phyloP scores from a whole-genome alignment of 1,140 invertebrate genomes.

The Scaptomyza pallida region DNA sequence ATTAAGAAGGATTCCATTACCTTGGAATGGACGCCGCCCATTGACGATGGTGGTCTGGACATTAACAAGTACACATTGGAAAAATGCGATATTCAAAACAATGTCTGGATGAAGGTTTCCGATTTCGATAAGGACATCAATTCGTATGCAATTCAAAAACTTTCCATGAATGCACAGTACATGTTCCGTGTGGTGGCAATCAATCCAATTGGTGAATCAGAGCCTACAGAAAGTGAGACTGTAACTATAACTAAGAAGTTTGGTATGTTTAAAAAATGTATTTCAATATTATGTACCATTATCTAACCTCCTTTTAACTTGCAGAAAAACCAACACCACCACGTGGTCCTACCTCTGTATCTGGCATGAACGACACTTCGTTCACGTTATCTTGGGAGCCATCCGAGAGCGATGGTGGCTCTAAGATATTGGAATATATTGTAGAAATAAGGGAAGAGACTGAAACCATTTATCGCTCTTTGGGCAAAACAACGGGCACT shows the following conservation, averaged over 20 bases:
- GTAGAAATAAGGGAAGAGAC: constrained; percentile 91
- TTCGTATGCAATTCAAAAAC: constrained; percentile 90
- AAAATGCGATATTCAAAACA: constrained; percentile 89
- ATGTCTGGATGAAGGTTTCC: constrained; percentile 90
- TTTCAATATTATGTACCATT: background rate
- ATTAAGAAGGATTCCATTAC: constrained; percentile 89
- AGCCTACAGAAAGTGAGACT: constrained; percentile 89
- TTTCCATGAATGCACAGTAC: constrained; percentile 92
- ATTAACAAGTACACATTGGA: constrained; percentile 92
- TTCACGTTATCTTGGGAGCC: constrained; percentile 94
- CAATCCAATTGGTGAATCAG: constrained; percentile 92
- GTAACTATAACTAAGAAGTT: constrained; percentile 87
- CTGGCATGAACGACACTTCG: constrained; percentile 91
- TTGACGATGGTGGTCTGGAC: constrained; percentile 91
- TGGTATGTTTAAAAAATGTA: constrained; percentile 83
- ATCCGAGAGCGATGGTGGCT: constrained; percentile 93
- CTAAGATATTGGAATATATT: constrained; percentile 93
- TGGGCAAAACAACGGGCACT: constrained; percentile 88
- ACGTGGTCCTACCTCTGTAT: constrained; percentile 90
- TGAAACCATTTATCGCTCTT: constrained; percentile 90
- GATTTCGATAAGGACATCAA: constrained; percentile 90
- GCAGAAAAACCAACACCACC: constrained; percentile 92
- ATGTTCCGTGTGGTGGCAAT: constrained; percentile 93
- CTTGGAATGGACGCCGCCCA: constrained; percentile 92
- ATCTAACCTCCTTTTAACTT: constrained; percentile 19